Base-by-base conservation (phyloP, 2,113 vertebrate genomes). In the Otocyon megalotis region DNA sequence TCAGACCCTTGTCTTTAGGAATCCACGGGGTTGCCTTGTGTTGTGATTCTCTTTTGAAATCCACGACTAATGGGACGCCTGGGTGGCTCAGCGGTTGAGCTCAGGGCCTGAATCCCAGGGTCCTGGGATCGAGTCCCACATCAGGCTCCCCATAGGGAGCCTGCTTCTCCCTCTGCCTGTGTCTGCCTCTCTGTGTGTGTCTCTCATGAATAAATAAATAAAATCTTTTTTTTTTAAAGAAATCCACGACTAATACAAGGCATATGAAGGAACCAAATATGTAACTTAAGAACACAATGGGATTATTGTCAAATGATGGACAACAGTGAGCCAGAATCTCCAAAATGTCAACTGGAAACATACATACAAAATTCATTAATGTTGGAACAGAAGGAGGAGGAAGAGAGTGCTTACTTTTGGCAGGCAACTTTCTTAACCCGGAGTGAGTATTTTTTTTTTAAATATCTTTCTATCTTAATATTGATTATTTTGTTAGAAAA, bases 11-110 rank as follows among this genome's bases (percentile, higher is more conserved):
- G 37, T 43, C 28, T 97, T 48, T 80, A 24, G 54, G 60, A 96
- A 90, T 30, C 24, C 24, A 28, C 0, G 28, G 24, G n/a, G 22
- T 60, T 79, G 48, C 93, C 24, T 93, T 53, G 20, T 69, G 28
- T 87, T 43, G 89, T 80, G 63, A 97, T 58, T 85, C 67, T 86
- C 72, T 96, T 91, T 91, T 65, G 85, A 83, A 96, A 94, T 80
- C 20, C 90, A 96, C 76, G 32, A 95, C 88, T 90, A 83, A 69
- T 79, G 43, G 43, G 43, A 7, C 1, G 43, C 43, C 43, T 43
- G 43, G 43, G 43, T 43, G 43, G 43, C 43, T 7, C 43, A 43
- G 43, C 43, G 7, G 43, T 43, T 43, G 43, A 43, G 43, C 6
- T 43, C 43, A 43, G 43, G 43, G 43, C 7, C 43, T 43, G 43